Evolutionary conservation across 30 jellyfish, hydroid and myxozoan species (phyloP), one percentile per base, ranked within the genome.

Genomic region (Rhopilema esculentum): DNA sequence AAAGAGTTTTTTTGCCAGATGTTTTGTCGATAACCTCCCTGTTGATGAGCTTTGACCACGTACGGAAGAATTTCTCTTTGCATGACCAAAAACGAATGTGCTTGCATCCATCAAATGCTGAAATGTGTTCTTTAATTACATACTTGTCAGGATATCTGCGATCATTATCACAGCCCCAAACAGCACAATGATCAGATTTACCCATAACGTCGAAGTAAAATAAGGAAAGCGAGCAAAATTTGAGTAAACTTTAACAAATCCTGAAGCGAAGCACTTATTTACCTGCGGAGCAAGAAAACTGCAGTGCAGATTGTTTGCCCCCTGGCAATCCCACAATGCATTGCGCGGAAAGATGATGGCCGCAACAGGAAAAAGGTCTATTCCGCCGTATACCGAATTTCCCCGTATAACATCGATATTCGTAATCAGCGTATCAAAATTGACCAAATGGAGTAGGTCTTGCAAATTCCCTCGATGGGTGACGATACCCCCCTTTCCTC

Each of bases 131-230:
- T 26, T 67, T 20, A 22, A 67, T 26, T 22, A 67, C 49, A 67
- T 67, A 67, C 49, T 67, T 67, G 49, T 72, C 83, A 72, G 83
- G 83, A 72, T 72, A 72, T 25, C 83, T 72, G 83, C 66, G 83
- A 72, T 72, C 83, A 72, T 72, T 72, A 31, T 72, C 83, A 72
- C 83, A 72, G n/a, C 83, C 83, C 83, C 83, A 27, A 72, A 72
- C 83, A 72, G 83, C 83, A 72, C 83, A 72, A 31, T 72, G 83
- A 72, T 72, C 66, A 27, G 83, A 40, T 29, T 72, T 29, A 72
- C 67, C 83, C 66, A 72, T 40, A 72, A 72, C 22, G 27, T 9
- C 27, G 67, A 40, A 30, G 27, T 72, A 63, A 63, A 63, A 19
- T 63, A 24, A n/a, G 29, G 72, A 63, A 63, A 63, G 72, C 72